phyloP scores from a whole-genome alignment of 1,140 invertebrate species.

The Anastrepha ludens region DNA sequence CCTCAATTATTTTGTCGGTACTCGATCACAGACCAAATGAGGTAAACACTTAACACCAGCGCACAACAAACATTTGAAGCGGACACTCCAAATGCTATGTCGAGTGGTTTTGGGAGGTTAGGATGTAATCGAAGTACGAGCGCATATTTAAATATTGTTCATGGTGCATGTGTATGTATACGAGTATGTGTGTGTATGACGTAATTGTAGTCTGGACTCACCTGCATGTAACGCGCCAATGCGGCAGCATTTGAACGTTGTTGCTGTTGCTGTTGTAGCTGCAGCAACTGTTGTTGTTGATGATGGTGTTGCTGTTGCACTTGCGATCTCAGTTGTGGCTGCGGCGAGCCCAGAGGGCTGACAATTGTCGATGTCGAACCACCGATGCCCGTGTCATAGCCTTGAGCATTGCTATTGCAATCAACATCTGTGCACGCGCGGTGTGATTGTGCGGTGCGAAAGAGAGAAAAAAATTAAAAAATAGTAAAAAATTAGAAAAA shows the following conservation, averaged over 20 bases:
- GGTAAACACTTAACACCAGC: conserved; percentile 45
- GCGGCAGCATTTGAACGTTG: conserved; percentile 66
- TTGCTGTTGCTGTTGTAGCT: conserved; percentile 36
- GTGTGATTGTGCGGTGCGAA: conserved; percentile 28
- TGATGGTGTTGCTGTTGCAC: conserved; percentile 58
- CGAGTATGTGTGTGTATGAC: not conserved
- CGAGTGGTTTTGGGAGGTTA: not conserved
- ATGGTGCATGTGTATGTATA: not conserved
- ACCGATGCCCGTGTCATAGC: conserved; percentile 73
- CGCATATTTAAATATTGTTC: too few relatives aligned
- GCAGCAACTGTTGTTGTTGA: conserved; percentile 29
- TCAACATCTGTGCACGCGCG: conserved; percentile 66
- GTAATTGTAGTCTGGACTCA: conserved; percentile 60
- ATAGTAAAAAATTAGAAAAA: conserved; percentile 48
- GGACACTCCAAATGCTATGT: not conserved
- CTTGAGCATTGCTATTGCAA: conserved; percentile 70
- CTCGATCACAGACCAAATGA: conserved; percentile 35
- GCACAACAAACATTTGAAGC: not conserved
- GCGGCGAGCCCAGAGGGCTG: conserved; percentile 71
- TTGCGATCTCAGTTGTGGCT: conserved; percentile 72
- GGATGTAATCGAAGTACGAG: not conserved
- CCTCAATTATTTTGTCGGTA: conserved; percentile 48
- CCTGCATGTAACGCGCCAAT: conserved; percentile 70
- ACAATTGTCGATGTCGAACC: conserved; percentile 73
- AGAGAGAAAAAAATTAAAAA: conserved; percentile 9